phyloP scores from a whole-genome alignment of 1,140 invertebrate genomes.

The Drosophila obscura region DNA sequence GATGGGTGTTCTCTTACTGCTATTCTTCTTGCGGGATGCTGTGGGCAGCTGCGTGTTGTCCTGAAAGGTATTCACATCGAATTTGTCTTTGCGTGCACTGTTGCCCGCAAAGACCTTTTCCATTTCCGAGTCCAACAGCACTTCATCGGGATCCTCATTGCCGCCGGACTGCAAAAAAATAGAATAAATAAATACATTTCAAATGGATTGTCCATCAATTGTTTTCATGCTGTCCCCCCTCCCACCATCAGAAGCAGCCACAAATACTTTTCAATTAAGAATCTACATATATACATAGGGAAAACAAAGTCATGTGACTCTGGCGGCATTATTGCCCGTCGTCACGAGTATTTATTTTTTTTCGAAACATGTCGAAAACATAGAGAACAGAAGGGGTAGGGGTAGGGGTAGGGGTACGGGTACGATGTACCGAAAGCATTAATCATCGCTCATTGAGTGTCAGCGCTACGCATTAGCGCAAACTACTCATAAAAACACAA shows the following conservation, averaged over 20 bases:
- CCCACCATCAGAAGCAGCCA: constrained; percentile 32
- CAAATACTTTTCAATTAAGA: constrained; percentile 81
- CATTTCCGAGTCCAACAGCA: constrained; percentile 90
- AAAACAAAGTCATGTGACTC: constrained; percentile 73
- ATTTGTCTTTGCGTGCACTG: constrained; percentile 84
- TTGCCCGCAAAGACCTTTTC: constrained; percentile 89
- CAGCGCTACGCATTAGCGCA: constrained; percentile 24
- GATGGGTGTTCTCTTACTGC: constrained; percentile 52
- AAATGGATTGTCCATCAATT: constrained; percentile 54
- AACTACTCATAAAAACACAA: too few species aligned
- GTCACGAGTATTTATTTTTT: constrained; percentile 39
- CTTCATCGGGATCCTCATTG: constrained; percentile 87
- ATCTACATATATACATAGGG: constrained; percentile 58
- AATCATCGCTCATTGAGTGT: constrained; percentile 34
- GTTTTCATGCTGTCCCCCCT: constrained; percentile 24
- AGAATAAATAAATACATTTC: constrained; percentile 3
- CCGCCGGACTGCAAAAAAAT: constrained; percentile 84
- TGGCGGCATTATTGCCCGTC: constrained; percentile 44
- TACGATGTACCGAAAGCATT: constrained; percentile 9
- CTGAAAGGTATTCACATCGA: constrained; percentile 87
- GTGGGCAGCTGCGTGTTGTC: constrained; percentile 84
- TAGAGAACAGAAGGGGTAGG: not conserved
- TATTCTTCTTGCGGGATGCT: constrained; percentile 84
- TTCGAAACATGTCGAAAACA: constrained; percentile 10
- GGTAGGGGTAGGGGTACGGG: not conserved